Conservation (phyloP, 1,140 invertebrate genomes). For the Pygmarrhopalites habei region DNA sequence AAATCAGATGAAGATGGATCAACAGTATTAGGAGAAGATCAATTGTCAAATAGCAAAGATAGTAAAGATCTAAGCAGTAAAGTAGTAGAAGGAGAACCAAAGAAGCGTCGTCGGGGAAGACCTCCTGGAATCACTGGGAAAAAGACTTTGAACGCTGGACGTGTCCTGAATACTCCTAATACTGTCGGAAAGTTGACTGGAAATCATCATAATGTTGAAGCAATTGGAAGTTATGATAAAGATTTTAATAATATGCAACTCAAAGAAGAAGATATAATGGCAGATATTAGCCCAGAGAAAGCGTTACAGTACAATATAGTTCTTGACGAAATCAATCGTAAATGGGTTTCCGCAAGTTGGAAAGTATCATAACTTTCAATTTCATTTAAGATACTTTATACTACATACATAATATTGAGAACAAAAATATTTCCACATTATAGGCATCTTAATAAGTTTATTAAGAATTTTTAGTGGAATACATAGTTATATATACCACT, state of each 20-base stretch:
- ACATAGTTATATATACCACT: no score
- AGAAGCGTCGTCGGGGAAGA: conserved; percentile 17
- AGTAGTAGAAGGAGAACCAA: conserved; percentile 6
- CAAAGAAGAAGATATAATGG: conserved; percentile 44
- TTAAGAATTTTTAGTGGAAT: no score
- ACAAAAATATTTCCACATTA: no score
- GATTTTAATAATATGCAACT: background rate
- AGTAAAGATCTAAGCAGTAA: background rate
- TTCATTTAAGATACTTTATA: background rate
- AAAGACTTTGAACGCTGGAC: background rate
- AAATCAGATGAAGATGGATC: conserved; percentile 6
- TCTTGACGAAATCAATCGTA: conserved; percentile 45
- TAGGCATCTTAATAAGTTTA: no score
- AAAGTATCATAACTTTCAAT: conserved; percentile 4
- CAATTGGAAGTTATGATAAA: background rate
- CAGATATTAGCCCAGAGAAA: conserved; percentile 43
- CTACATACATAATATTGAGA: no score
- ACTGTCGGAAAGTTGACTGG: background rate
- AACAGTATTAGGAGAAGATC: background rate
- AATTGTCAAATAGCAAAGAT: background rate
- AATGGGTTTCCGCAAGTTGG: conserved; percentile 38
- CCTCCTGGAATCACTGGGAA: conserved; percentile 18
- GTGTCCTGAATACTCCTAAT: background rate
- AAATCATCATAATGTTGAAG: background rate
- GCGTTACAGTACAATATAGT: conserved; percentile 44